Base-by-base conservation (phyloP, 2,888 invertebrate genomes). In the Conus canariensis region DNA sequence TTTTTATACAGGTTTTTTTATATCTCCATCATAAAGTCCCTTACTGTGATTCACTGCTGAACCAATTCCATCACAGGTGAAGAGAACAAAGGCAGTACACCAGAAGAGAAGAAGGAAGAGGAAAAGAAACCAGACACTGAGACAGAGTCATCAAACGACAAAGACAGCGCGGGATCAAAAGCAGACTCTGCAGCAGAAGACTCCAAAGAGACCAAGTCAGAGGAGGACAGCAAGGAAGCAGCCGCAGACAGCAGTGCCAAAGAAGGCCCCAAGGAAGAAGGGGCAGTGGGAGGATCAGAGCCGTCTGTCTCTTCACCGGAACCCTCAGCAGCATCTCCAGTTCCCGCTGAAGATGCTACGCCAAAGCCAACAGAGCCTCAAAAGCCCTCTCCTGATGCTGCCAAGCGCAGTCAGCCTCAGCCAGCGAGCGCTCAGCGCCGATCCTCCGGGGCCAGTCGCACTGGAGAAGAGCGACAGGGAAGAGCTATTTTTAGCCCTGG, bases 401-500 rank as follows among this genome's bases (percentile, higher is more conserved):
- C 90, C 22, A 86, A 82, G 16, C 58, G 60, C n/a, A 59, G 87
- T 77, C 87, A 67, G 30, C 70, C 87, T 80, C 70, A 25, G 45
- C 89, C 85, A 16, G 90, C 91, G 87, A 85, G 87, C 9, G 83
- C 90, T 30, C 92, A 93, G 30, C 90, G 92, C 14, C 90, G 92
- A 45, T 90, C 92, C 25, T 91, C 92, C n/a, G 90, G 25, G 56
- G 88, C 90, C 56, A 89, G 92, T 45, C 87, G 90, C 6, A 77
- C 86, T 1, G 91, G 91, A 70, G 92, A 91, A 10, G 91, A 92
- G 45, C 92, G 92, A 14, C 92, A 93, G 90, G 94, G 93, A 64
- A 92, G 94, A 85, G 94, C 95, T 90, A 95, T 96, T 90, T 96
- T 96, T 92, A 96, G 95, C 91, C 95, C 96, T 8, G 96, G 96